A percentile compares a stretch with the other conserved stretches of the same genome.
phyloP scores from a whole-genome alignment of 2,113 vertebrate genomes.

The Notechis scutatus region DNA sequence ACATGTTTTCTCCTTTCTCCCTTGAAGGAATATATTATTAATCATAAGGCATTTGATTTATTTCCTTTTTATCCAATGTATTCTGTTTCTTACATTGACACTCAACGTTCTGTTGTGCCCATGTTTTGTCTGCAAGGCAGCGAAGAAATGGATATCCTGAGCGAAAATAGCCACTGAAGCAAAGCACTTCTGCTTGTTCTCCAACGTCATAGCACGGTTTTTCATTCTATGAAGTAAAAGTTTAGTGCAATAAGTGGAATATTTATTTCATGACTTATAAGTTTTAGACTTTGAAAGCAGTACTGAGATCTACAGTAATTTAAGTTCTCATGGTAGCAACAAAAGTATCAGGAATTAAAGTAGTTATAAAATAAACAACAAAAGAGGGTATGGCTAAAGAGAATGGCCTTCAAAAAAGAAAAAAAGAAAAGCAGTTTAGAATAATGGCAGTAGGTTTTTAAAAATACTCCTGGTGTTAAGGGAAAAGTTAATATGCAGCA shows the following conservation, averaged over 20 bases:
- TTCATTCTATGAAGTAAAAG: constrained; percentile 65
- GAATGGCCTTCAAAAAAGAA: background rate
- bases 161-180: constrained; percentile 73
- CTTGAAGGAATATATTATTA: background rate
- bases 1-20: background rate
- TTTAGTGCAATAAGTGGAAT: background rate
- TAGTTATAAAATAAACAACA: background rate
- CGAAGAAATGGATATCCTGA: constrained; percentile 76
- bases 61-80: background rate
- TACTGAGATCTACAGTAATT: background rate
- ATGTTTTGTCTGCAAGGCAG: constrained; percentile 77
- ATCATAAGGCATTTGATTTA: background rate
- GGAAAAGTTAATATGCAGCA: background rate
- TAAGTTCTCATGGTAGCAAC: background rate
- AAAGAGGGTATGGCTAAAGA: background rate
- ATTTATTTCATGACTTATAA: background rate
- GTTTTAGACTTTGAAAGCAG: background rate
- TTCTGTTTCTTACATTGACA: constrained; percentile 73
- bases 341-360: background rate
- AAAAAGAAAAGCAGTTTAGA: background rate
- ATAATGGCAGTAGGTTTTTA: background rate
- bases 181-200: constrained; percentile 79
- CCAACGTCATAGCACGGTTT: constrained; percentile 75
- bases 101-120: constrained; percentile 62
- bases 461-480: background rate